phyloP scores from a whole-genome alignment of 2,888 invertebrate species.

The Itoplectis maculator region DNA sequence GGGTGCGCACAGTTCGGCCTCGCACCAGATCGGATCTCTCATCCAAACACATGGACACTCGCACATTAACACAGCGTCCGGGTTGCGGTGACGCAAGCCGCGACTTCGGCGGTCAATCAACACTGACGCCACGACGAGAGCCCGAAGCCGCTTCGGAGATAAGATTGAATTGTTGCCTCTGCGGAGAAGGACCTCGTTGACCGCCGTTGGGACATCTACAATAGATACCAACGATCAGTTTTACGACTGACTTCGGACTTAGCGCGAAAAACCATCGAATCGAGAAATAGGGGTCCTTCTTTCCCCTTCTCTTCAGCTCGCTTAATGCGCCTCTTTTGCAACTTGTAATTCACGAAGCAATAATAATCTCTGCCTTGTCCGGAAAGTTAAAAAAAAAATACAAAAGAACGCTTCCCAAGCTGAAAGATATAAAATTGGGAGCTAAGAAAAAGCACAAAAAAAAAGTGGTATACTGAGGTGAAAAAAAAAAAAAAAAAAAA shows the following conservation, averaged over 20 bases:
- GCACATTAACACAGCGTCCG: neutral
- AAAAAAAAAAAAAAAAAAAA: neutral
- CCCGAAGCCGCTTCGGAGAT: constrained; percentile 56
- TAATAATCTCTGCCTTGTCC: neutral
- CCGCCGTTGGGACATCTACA: constrained; percentile 18
- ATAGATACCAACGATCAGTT: constrained; percentile 42
- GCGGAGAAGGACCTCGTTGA: constrained; percentile 28
- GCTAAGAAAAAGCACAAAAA: neutral
- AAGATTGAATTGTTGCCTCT: constrained; percentile 61
- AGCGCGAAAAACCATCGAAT: neutral
- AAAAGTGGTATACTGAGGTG: too few relatives aligned
- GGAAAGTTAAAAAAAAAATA: neutral
- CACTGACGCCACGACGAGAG: constrained; percentile 34
- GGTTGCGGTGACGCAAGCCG: constrained; percentile 23
- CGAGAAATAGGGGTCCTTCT: constrained; percentile 5
- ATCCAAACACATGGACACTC: constrained; percentile 34
- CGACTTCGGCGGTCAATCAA: constrained; percentile 60
- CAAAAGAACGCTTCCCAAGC: neutral
- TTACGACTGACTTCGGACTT: constrained; percentile 14
- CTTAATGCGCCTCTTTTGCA: neutral
- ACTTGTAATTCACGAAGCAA: neutral
- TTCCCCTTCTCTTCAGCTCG: neutral
- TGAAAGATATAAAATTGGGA: constrained; percentile 38
- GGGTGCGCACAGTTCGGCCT: constrained; percentile 31
- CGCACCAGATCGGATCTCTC: constrained; percentile 37